Evolutionary conservation across 2,797 vertebrate species (phyloP).

Genomic region (Merluccius polli): DNA sequence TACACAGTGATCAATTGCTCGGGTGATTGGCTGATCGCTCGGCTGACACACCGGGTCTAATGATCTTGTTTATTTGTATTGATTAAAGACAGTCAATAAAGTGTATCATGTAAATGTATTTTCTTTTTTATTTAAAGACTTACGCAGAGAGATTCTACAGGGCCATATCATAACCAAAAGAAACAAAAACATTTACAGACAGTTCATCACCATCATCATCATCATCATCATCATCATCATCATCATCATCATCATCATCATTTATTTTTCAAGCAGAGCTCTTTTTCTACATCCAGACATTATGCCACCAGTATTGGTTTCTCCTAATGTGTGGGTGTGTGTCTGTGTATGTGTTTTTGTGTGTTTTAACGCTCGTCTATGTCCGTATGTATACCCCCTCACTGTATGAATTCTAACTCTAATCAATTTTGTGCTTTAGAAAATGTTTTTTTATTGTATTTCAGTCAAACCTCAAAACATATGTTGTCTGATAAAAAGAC

Average conservation of each 20-base stretch:
- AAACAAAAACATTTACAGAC: slow-evolving; percentile 76
- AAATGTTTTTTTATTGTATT: slow-evolving; percentile 63
- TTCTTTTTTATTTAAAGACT: slow-evolving; percentile 79
- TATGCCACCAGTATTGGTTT: slow-evolving; percentile 49
- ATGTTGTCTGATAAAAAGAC: slow-evolving; percentile 68
- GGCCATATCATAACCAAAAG: slow-evolving; percentile 74
- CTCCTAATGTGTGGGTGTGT: slow-evolving; percentile 32
- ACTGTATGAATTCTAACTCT: slow-evolving; percentile 36
- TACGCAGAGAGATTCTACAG: slow-evolving; percentile 80
- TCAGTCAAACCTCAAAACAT: slow-evolving; percentile 68
- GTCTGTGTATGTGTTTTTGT: slow-evolving; percentile 39
- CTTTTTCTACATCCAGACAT: slow-evolving; percentile 41
- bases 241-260: slow-evolving; percentile 57
- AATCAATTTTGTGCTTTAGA: slow-evolving; percentile 72
- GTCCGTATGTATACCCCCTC: slow-evolving; percentile 14
- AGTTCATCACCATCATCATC: slow-evolving; percentile 60
- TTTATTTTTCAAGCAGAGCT: slow-evolving; percentile 47
- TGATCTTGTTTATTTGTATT: too few relatives aligned
- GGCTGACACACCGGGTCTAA: too few relatives aligned
- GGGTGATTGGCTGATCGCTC: too few relatives aligned
- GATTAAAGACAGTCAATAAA: slow-evolving; percentile 35
- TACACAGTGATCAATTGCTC: too few relatives aligned
- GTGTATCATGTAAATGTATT: slow-evolving; percentile 43
- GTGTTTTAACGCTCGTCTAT: not conserved
- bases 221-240: slow-evolving; percentile 53